These are phyloP conservation scores for Dioctria linearis DNA, from an alignment of 2,888 invertebrate genomes.

Conservation along the genomic window DNA sequence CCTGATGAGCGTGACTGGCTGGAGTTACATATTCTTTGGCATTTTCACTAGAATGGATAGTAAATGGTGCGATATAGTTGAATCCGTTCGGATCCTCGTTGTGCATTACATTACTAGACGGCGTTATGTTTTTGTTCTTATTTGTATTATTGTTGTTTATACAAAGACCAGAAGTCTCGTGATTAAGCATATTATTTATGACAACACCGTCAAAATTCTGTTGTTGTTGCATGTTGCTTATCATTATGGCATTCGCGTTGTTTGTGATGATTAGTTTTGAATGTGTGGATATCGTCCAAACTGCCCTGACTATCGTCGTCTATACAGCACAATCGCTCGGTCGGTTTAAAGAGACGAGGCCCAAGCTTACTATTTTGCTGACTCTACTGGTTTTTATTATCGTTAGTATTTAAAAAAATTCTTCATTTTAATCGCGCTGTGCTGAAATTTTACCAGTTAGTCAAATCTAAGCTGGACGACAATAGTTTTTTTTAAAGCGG, in stretches of 20 bases:
- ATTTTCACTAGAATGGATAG: slow-evolving; percentile 50
- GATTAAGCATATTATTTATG: slow-evolving; percentile 28
- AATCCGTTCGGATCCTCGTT: slow-evolving; percentile 26
- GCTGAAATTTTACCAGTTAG: neutral
- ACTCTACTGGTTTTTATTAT: slow-evolving; percentile 22
- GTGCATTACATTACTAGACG: slow-evolving; percentile 8
- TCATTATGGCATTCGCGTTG: slow-evolving; percentile 38
- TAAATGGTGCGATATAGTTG: slow-evolving; percentile 7
- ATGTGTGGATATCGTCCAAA: neutral
- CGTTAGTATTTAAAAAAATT: slow-evolving; percentile 7
- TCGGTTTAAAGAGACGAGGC: too few species aligned
- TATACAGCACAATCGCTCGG: neutral
- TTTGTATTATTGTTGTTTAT: slow-evolving; percentile 46
- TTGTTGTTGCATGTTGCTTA: slow-evolving; percentile 49
- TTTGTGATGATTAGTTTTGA: neutral
- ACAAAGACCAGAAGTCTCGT: slow-evolving; percentile 31
- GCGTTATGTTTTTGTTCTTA: slow-evolving; percentile 38
- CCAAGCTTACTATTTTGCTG: slow-evolving; percentile 6
- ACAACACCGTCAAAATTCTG: slow-evolving; percentile 32
- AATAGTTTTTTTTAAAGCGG: neutral
- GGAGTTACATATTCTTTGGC: slow-evolving; percentile 51
- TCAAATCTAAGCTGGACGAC: neutral
- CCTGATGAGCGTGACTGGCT: slow-evolving; percentile 41
- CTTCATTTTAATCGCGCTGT: slow-evolving; percentile 25
- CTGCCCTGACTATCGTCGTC: neutral